Percentiles rank a stretch among this genome's conserved stretches.
Conservation (phyloP, 2,113 vertebrate species). For the Brachyhypopomus gauderio region DNA sequence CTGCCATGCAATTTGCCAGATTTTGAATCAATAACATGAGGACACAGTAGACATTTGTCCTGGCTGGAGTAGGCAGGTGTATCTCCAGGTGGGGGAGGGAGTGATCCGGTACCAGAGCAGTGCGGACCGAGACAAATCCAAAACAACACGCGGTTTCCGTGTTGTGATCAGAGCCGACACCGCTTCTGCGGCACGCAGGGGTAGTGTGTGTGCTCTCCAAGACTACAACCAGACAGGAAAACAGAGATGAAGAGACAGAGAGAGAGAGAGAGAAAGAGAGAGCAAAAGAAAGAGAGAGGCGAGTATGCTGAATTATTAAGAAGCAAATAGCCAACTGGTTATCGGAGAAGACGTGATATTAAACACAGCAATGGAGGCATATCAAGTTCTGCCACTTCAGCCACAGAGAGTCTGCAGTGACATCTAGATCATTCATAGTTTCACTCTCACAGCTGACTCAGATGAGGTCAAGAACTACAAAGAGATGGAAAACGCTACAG, state of each 20-base stretch:
- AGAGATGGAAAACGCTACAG: neutral
- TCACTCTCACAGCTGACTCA: neutral
- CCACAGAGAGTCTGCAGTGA: neutral
- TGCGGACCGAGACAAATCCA: neutral
- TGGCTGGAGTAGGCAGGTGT: neutral
- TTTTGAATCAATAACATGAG: conserved; percentile 26
- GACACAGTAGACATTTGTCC: conserved; percentile 36
- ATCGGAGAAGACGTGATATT: conserved; percentile 65
- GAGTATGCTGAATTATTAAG: conserved; percentile 66
- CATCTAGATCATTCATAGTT: neutral
- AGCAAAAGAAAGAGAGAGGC: conserved; percentile 39
- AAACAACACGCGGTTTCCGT: conserved; percentile 42
- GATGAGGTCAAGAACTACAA: neutral
- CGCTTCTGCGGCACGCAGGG: neutral
- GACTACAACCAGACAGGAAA: conserved; percentile 44
- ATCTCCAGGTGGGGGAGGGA: conserved; percentile 30
- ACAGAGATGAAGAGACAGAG: conserved; percentile 1
- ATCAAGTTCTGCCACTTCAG: conserved; percentile 53
- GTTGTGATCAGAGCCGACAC: conserved; percentile 36
- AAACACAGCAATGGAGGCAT: conserved; percentile 62
- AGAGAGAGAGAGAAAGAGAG: no score
- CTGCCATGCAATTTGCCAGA: conserved; percentile 47
- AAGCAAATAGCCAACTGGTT: conserved; percentile 50
- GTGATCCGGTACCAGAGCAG: neutral
- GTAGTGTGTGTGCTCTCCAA: conserved; percentile 9